Evolutionary conservation across 2,888 invertebrate species (phyloP), one percentile per base, ranked within the genome.

Genomic region (Ptilodon capucinus): DNA sequence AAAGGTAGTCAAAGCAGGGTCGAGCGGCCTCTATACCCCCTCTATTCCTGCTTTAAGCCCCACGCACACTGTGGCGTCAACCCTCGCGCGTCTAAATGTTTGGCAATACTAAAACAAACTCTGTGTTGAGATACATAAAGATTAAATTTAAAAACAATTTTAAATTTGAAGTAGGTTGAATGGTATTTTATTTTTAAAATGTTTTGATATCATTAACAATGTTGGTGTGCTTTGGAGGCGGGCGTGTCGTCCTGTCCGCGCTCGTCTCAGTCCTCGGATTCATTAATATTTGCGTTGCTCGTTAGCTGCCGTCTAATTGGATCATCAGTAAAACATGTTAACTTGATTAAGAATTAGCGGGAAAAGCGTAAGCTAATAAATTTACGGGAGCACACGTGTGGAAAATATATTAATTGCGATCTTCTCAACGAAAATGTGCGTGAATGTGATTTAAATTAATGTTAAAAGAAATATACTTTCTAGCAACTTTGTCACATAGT

Each of bases 281-380:
- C 63, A 65, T 72, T 71, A 68, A 69, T 70, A 74, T 64, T 72
- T 67, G 56, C 55, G 56, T 42, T 54, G 56, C 69, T 70, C 47
- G 66, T 74, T 74, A 70, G 57, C 49, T 51, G 16, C 45, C 30
- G 57, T 64, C 68, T 64, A 71, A 74, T 71, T 66, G 69, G 60
- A 59, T 63, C 57, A 47, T 68, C 56, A 60, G 49, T 58, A 54
- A 54, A 63, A 61, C 61, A 64, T 49, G 57, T 58, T 65, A 63
- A 69, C 65, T 60, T 60, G 57, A 63, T 63, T 69, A 68, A 64
- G 48, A 55, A 54, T 63, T 51, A 56, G 47, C 51, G 48, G 45
- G 42, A 32, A 45, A 51, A 36, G 17, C 23, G 14, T 38, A 14
- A 17, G 35, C 35, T 17, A 35, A 35, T 19, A 19, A 19, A 38